These are phyloP conservation scores for Hydractinia symbiolongicarpus DNA, from an alignment of 30 jellyfish, hydroid and myxozoan species.

Conservation along the genomic window DNA sequence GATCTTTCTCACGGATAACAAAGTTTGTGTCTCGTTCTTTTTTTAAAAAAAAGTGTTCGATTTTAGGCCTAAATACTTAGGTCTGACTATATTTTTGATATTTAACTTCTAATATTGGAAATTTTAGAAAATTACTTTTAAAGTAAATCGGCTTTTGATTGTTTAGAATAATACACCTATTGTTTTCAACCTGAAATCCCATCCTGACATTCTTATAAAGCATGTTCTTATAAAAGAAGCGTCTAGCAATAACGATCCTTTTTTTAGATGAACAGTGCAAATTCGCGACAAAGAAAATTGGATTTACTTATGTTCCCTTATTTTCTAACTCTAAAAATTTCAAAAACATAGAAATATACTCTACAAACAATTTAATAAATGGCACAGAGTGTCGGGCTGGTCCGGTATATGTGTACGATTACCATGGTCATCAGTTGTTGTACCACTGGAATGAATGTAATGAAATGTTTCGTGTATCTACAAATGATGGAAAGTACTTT, in stretches of 20 bases:
- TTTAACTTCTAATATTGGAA: too few relatives aligned
- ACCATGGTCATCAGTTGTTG: constrained; percentile 9
- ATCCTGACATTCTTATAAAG: too few relatives aligned
- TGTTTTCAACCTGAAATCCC: too few relatives aligned
- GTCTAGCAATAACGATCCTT: neutral
- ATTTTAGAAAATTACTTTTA: too few relatives aligned
- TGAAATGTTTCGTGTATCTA: neutral
- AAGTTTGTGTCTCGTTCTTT: too few relatives aligned
- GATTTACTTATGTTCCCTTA: neutral
- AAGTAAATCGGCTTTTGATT: too few relatives aligned
- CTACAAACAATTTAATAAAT: neutral
- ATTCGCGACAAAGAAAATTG: neutral
- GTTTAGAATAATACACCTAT: too few relatives aligned
- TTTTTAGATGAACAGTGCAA: neutral
- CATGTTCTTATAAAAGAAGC: too few relatives aligned
- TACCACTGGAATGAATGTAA: constrained; percentile 16
- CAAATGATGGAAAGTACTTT: neutral
- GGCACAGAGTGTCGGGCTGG: constrained; percentile 17
- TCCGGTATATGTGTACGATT: neutral
- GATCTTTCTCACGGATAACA: too few relatives aligned
- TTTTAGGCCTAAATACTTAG: too few relatives aligned
- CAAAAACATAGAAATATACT: neutral
- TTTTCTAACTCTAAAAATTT: neutral
- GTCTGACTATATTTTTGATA: too few relatives aligned
- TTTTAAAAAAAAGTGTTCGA: too few relatives aligned